phyloP scores from a whole-genome alignment of 2,888 invertebrate species.

The Noctua comes region DNA sequence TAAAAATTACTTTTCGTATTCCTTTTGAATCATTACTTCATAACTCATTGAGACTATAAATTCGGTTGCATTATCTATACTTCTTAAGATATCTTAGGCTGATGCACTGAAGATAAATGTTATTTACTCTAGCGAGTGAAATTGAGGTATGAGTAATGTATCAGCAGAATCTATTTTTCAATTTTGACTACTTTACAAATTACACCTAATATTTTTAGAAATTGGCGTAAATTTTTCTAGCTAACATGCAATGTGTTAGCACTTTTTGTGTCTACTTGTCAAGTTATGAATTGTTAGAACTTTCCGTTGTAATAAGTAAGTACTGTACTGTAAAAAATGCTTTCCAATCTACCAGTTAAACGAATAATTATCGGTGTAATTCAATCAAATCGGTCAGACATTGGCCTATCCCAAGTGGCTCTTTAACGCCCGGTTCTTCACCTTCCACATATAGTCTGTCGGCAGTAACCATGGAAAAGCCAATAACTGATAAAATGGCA shows the following conservation, averaged over 20 bases:
- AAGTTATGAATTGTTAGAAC: constrained; percentile 25
- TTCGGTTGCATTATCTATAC: constrained; percentile 18
- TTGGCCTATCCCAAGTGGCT: not conserved
- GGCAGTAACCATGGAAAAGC: not conserved
- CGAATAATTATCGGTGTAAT: not conserved
- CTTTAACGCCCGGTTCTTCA: not conserved
- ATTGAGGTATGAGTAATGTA: constrained; percentile 22
- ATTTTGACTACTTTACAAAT: constrained; percentile 18
- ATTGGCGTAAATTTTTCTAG: constrained; percentile 20
- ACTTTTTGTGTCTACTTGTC: constrained; percentile 30
- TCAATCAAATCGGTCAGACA: not conserved
- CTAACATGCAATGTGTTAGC: constrained; percentile 38
- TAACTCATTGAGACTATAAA: constrained; percentile 42
- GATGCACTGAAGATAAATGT: constrained; percentile 35
- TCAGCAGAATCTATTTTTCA: constrained; percentile 6
- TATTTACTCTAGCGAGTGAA: constrained; percentile 41
- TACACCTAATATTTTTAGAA: constrained; percentile 20
- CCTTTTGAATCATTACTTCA: constrained; percentile 1
- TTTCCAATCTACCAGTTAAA: not conserved
- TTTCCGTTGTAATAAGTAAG: constrained; percentile 32
- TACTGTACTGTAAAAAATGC: not conserved
- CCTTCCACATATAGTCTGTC: not conserved
- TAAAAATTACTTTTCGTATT: constrained; percentile 15
- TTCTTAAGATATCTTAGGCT: constrained; percentile 23
- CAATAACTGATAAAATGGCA: not conserved